Evolutionary conservation across 2,113 vertebrate species (phyloP).

Genomic region (Anarrhichthys ocellatus): DNA sequence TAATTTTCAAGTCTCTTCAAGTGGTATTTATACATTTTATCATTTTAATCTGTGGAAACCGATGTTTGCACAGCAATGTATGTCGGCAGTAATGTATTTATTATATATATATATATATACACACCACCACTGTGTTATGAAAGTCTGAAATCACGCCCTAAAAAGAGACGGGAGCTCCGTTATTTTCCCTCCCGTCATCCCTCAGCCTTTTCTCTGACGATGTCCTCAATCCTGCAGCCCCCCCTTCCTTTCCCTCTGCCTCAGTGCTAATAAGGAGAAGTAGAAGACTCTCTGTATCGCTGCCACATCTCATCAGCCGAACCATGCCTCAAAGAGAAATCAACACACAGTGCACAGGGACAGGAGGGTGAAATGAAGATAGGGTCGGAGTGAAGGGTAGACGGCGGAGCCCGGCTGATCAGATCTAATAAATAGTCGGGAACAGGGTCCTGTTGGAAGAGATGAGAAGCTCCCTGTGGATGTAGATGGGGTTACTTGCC

Average conservation of each 20-base stretch:
- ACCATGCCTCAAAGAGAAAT: conserved; percentile 62
- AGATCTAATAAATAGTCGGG: conserved; percentile 58
- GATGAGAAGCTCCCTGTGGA: conserved; percentile 31
- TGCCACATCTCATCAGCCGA: conserved; percentile 79
- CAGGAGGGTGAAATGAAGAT: conserved; percentile 25
- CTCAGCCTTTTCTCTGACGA: conserved; percentile 36
- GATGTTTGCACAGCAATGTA: not conserved
- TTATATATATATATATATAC: not conserved
- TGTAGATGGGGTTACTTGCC: conserved; percentile 36
- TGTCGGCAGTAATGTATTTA: not conserved
- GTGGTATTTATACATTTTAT: too few species aligned
- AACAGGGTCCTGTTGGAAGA: conserved; percentile 38
- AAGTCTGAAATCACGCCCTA: conserved; percentile 12
- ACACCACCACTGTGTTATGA: not conserved
- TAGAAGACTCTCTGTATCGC: conserved; percentile 73
- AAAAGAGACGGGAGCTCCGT: conserved; percentile 25
- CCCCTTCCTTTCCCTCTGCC: conserved; percentile 4
- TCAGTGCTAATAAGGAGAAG: conserved; percentile 78
- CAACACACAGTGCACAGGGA: conserved; percentile 16
- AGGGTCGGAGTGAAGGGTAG: conserved; percentile 31
- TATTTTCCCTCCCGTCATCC: conserved; percentile 33
- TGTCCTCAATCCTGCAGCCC: conserved; percentile 40
- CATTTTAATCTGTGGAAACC: not conserved
- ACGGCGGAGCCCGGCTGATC: conserved; percentile 33
- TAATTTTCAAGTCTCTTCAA: too few species aligned